Evolutionary conservation across 2,888 invertebrate genomes (phyloP), one percentile per base, ranked within the genome.

Genomic region (Lycophotia porphyrea): DNA sequence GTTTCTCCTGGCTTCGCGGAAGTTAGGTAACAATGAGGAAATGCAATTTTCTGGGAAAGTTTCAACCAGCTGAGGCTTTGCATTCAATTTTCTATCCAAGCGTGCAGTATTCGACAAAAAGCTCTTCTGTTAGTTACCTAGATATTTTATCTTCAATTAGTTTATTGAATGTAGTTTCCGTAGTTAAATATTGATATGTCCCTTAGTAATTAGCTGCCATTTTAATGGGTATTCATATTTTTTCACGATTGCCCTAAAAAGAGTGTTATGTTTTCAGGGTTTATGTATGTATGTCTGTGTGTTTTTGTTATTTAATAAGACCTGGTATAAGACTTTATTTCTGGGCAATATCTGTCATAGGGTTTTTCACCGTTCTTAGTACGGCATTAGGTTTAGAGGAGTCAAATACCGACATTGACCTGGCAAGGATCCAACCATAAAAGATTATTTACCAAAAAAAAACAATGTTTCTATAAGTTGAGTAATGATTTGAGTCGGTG

Each of bases 391-490:
- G 18, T 11, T 27, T 27, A 11, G 36, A 27, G 15, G 5, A 7
- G 31, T 8, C n/a, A 8, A 49, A 8, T 58, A 34, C 9, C n/a
- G n/a, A n/a, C 21, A 36, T 44, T 44, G 9, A 34, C 36, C 27
- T 67, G 34, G 36, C 71, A 68, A 68, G 34, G n/a, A 36, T 36
- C 44, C 44, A 71, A 47, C 21, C 21, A 15, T 27, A 27, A 21
- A 71, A 71, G 1, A 44, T 27, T 68, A 15, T 24, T 15, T 71
- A 27, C 21, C 34, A 36, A 36, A 69, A 65, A 34, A 31, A 36
- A 18, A n/a, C 11, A 69, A 47, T 71, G 0, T 13, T 13, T 21
- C n/a, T 31, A n/a, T 67, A 70, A 65, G 21, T 15, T 44, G 15
- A n/a, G 61, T 39, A 18, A 44, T 21, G 7, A 27, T 69, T 27